Base-by-base conservation (phyloP, 2,797 vertebrate species). In the Typhlichthys eigenmanni region DNA sequence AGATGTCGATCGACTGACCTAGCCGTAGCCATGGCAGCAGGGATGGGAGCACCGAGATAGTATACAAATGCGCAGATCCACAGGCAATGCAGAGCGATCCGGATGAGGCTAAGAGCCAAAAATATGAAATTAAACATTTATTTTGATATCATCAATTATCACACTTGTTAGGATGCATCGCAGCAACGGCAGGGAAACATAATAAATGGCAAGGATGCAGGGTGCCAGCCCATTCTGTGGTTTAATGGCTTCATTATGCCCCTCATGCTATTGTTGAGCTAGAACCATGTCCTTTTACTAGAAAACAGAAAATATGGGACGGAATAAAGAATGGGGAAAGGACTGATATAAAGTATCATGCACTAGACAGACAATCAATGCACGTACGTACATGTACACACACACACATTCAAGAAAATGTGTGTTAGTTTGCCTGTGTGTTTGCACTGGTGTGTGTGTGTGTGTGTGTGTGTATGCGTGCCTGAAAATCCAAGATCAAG, bases 141-240 rank as follows among this genome's bases (percentile, higher is more conserved):
- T 78, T 75, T 74, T 62, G 77, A 85, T 86, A 80, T 77, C 51
- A 83, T 80, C 75, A 81, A 78, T 82, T 82, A 85, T 77, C 74
- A 74, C 48, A 70, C 55, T 75, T 75, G 62, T 80, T 77, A 70
- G 48, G 47, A 60, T 74, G 66, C 74, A 62, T 80, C 85, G 82
- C 74, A 55, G 47, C 73, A 50, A 16, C 2, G 1, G 38, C 70
- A 53, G 79, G 62, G 67, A 70, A 78, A 76, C 62, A 78, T 62
- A 75, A 78, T 76, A 74, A 72, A 79, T 50, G 72, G 24, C 3
- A 60, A 66, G 64, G 69, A 75, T 34, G 60, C 24, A 61, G 59
- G 75, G 64, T 68, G 66, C 70, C 62, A 62, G 64, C 62, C 75
- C 60, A 61, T 69, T 76, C 59, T 67, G 19, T 9, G 55, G 59